These are phyloP conservation scores for Hyppa rectilinea DNA, from an alignment of 2,888 invertebrate species.

Conservation along the genomic window DNA sequence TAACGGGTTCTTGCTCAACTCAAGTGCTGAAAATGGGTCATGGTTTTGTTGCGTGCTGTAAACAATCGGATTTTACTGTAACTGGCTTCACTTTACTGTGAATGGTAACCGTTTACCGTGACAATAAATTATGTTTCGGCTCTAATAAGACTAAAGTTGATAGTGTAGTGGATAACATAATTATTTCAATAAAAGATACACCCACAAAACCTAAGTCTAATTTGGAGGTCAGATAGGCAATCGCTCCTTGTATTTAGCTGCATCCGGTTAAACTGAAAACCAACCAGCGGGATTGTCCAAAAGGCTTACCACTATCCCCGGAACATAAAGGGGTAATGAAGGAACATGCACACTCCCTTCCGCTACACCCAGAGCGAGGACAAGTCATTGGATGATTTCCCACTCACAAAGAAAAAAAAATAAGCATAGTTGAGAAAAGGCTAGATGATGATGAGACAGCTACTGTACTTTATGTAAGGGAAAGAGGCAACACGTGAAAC, in stretches of 20 bases:
- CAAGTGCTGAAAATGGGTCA: conserved; percentile 54
- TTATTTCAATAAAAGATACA: background rate
- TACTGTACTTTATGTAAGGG: conserved; percentile 24
- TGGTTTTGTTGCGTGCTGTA: conserved; percentile 39
- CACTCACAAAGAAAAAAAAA: too few relatives aligned
- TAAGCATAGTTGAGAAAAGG: too few relatives aligned
- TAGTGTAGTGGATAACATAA: background rate
- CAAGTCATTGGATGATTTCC: too few relatives aligned
- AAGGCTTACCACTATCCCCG: too few relatives aligned
- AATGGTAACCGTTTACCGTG: conserved; percentile 5
- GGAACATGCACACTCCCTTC: too few relatives aligned
- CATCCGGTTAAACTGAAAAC: background rate
- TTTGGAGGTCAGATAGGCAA: background rate
- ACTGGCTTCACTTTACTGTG: conserved; percentile 17
- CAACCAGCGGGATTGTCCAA: too few relatives aligned
- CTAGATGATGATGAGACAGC: background rate
- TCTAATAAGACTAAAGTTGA: background rate
- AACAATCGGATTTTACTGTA: conserved; percentile 29
- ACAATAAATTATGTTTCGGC: conserved; percentile 3
- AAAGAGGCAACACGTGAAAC: conserved; percentile 43
- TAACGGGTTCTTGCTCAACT: conserved; percentile 43
- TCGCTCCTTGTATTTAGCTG: background rate
- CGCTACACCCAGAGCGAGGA: too few relatives aligned
- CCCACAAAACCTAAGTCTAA: conserved; percentile 4
- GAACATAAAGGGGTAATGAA: too few relatives aligned